Conservation (phyloP, 64 coral and sea anemone genomes). For the Montipora efflorescens region DNA sequence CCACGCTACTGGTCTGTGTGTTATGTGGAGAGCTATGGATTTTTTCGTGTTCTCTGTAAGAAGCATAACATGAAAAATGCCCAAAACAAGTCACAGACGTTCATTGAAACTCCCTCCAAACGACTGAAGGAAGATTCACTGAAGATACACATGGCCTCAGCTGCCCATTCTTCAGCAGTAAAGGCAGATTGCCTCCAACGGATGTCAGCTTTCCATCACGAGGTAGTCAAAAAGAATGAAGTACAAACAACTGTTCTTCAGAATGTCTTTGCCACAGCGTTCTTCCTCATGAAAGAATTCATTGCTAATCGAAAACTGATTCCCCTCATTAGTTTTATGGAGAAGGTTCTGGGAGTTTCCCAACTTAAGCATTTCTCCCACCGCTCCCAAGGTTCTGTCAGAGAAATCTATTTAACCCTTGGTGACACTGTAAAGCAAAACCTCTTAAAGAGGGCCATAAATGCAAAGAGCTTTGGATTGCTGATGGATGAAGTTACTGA, state of each 20-base stretch:
- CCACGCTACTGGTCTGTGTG: constrained; percentile 24
- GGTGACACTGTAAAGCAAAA: constrained; percentile 8
- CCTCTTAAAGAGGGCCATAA: constrained; percentile 41
- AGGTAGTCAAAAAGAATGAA: constrained; percentile 15
- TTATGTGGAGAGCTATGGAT: constrained; percentile 30
- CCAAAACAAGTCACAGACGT: constrained; percentile 18
- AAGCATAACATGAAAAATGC: not conserved
- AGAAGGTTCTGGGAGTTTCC: constrained; percentile 39
- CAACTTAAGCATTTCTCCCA: constrained; percentile 59
- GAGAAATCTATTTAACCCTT: constrained; percentile 23
- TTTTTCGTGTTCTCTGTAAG: constrained; percentile 20
- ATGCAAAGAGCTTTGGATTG: constrained; percentile 22
- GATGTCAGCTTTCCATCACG: constrained; percentile 34
- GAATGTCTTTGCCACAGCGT: constrained; percentile 36
- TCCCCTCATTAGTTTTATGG: constrained; percentile 42
- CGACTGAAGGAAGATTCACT: not conserved
- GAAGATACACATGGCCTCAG: not conserved
- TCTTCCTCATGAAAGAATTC: constrained; percentile 7
- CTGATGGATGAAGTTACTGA: constrained; percentile 55
- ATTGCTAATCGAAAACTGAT: constrained; percentile 52
- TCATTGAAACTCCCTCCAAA: constrained; percentile 8
- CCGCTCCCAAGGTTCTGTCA: constrained; percentile 28
- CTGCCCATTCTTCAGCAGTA: not conserved
- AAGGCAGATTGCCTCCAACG: not conserved
- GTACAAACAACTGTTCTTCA: constrained; percentile 39